phyloP scores from a whole-genome alignment of 2,113 vertebrate genomes.

The Loxodonta africana region DNA sequence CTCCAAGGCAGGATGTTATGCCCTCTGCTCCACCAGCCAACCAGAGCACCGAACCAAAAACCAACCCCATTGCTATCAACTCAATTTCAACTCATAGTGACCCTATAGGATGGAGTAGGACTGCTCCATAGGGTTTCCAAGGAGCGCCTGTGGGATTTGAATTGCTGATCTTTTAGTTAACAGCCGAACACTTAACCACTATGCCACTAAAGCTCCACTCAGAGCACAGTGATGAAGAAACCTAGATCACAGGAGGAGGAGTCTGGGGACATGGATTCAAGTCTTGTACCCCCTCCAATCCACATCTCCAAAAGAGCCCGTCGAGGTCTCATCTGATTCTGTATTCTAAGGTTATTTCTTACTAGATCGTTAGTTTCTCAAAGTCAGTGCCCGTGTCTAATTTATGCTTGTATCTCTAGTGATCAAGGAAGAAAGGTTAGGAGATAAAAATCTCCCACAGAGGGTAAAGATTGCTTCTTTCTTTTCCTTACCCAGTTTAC shows the following conservation, averaged over 20 bases:
- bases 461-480: background rate
- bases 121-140: too few relatives aligned
- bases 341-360: background rate
- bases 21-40: background rate
- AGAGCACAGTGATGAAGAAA: background rate
- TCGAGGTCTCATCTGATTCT: background rate
- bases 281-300: background rate
- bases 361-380: background rate
- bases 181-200: too few relatives aligned
- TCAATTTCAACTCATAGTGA: too few relatives aligned
- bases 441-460: background rate
- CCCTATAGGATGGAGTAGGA: too few relatives aligned
- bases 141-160: too few relatives aligned
- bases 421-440: background rate
- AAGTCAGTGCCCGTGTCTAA: background rate
- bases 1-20: background rate
- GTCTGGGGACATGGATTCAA: background rate
- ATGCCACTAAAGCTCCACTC: too few relatives aligned
- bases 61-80: too few relatives aligned
- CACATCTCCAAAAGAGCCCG: background rate
- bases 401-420: background rate
- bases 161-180: too few relatives aligned
- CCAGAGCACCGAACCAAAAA: too few relatives aligned
- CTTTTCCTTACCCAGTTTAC: background rate
- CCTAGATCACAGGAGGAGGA: background rate